Conservation (phyloP, 2,113 vertebrate genomes). For the Rhinopomastus cyanomelas region DNA sequence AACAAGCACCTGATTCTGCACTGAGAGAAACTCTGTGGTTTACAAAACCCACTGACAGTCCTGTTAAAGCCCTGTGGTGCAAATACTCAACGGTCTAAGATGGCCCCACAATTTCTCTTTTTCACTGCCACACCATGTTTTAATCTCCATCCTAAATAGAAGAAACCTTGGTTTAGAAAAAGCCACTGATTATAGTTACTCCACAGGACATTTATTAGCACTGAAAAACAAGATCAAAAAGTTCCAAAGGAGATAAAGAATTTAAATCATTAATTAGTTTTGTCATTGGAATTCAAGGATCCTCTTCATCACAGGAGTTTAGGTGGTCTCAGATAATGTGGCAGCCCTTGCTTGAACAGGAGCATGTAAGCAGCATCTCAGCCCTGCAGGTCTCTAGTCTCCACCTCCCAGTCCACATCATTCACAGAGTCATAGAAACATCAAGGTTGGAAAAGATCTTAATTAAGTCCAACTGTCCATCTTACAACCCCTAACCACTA, state of each 20-base stretch:
- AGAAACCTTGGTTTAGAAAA: background rate
- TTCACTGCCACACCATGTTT: background rate
- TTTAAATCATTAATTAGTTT: constrained; percentile 13
- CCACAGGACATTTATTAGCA: background rate
- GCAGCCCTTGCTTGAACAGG: background rate
- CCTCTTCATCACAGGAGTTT: background rate
- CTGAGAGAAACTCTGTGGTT: background rate
- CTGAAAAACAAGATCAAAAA: background rate
- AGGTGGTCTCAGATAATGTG: background rate
- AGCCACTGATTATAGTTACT: background rate
- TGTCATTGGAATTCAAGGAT: background rate
- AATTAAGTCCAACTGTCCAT: too few species aligned
- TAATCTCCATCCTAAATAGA: background rate
- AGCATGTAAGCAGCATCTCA: background rate
- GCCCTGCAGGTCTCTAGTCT: background rate
- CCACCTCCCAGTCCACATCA: background rate
- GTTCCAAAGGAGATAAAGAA: background rate
- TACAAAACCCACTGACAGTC: background rate
- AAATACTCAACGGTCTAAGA: background rate
- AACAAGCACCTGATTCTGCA: background rate
- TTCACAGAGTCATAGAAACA: too few species aligned
- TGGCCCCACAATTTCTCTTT: background rate
- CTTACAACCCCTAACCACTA: too few species aligned
- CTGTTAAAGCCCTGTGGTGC: background rate
- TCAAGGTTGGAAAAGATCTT: too few species aligned